Evolutionary conservation across 2,888 invertebrate species (phyloP).

Genomic region (Erannis defoliaria): DNA sequence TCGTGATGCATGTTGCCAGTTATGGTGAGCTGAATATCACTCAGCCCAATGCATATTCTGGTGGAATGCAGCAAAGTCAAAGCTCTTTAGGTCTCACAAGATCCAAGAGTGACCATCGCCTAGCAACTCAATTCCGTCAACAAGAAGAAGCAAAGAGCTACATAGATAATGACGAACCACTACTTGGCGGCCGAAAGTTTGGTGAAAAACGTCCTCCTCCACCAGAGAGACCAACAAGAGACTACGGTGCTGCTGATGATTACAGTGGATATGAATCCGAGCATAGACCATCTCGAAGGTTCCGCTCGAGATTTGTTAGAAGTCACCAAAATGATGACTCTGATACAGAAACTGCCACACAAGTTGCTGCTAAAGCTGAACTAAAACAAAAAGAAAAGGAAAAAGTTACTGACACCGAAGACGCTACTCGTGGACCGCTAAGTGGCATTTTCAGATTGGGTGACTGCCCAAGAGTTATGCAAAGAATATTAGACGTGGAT

Average conservation of each 20-base stretch:
- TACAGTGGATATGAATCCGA: conserved; percentile 90
- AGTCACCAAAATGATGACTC: conserved; percentile 91
- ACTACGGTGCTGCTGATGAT: conserved; percentile 88
- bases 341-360: conserved; percentile 88
- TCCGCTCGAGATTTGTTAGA: conserved; percentile 90
- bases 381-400: conserved; percentile 88
- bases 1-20: conserved; percentile 94
- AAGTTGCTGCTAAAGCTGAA: conserved; percentile 90
- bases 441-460: conserved; percentile 95
- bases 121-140: conserved; percentile 95
- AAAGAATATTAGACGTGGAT: conserved; percentile 94
- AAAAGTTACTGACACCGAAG: conserved; percentile 95
- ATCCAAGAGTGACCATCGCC: conserved; percentile 96
- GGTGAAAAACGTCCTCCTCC: conserved; percentile 89
- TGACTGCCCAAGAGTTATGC: conserved; percentile 96
- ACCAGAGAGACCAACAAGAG: conserved; percentile 82
- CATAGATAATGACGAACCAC: conserved; percentile 89
- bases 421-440: conserved; percentile 93
- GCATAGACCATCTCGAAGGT: conserved; percentile 88
- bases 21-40: conserved; percentile 96
- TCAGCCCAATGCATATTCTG: conserved; percentile 87
- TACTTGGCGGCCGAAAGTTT: conserved; percentile 91
- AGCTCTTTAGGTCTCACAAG: conserved; percentile 90
- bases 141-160: conserved; percentile 91
- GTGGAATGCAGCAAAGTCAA: conserved; percentile 87